Conservation (phyloP, 1,140 invertebrate species). For the Eubasilissa regina region DNA sequence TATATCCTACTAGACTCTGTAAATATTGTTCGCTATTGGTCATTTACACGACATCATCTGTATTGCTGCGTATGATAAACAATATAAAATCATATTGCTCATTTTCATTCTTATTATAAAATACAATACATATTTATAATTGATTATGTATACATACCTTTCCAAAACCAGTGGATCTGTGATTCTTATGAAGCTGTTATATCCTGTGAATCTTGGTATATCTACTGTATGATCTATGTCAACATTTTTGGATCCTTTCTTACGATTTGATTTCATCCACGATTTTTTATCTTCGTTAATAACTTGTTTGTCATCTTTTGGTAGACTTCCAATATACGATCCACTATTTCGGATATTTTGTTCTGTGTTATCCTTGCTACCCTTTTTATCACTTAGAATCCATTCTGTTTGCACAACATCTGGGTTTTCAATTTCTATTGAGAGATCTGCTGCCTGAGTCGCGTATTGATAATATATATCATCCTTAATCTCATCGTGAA, state of each 20-base stretch:
- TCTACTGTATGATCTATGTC: constrained; percentile 56
- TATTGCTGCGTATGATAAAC: too few relatives aligned
- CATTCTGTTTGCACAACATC: constrained; percentile 51
- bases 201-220: constrained; percentile 76
- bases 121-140: too few relatives aligned
- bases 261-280: not conserved
- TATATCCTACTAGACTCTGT: too few relatives aligned
- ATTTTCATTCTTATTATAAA: too few relatives aligned
- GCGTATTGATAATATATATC: not conserved
- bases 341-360: constrained; percentile 48
- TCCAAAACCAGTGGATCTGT: constrained; percentile 77
- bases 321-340: constrained; percentile 4
- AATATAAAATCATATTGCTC: too few relatives aligned
- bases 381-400: constrained; percentile 54
- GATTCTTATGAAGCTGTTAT: constrained; percentile 81
- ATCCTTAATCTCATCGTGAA: constrained; percentile 13
- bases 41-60: too few relatives aligned
- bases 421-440: constrained; percentile 27
- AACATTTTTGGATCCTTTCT: not conserved
- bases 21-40: too few relatives aligned
- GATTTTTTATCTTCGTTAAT: not conserved
- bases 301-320: constrained; percentile 22
- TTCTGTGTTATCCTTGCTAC: constrained; percentile 49
- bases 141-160: constrained; percentile 43
- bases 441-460: not conserved